phyloP scores from a whole-genome alignment of 2,888 invertebrate genomes.

The Drosophila greeni region DNA sequence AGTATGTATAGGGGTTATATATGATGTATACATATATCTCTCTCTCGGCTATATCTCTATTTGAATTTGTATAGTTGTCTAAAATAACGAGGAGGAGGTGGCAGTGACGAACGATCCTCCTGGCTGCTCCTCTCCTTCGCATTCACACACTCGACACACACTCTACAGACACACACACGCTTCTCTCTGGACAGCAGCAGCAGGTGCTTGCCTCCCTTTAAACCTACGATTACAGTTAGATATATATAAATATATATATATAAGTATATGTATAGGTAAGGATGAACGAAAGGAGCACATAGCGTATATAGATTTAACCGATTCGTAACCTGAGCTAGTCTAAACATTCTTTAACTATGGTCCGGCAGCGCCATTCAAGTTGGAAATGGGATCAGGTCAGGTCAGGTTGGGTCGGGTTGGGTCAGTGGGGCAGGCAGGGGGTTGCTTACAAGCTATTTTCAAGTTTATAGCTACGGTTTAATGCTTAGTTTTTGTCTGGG shows the following conservation, averaged over 20 bases:
- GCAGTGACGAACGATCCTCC: constrained; percentile 15
- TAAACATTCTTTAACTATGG: constrained; percentile 72
- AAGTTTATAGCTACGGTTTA: constrained; percentile 52
- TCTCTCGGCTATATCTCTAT: constrained; percentile 26
- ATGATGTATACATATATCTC: constrained; percentile 33
- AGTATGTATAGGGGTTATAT: constrained; percentile 26
- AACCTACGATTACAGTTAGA: constrained; percentile 14
- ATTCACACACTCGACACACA: constrained; percentile 7
- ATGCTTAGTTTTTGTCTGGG: constrained; percentile 17
- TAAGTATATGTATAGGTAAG: constrained; percentile 3
- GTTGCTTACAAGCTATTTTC: constrained; percentile 21
- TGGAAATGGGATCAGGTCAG: constrained; percentile 10
- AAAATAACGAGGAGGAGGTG: constrained; percentile 19
- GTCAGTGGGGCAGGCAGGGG: neutral
- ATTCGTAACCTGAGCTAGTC: constrained; percentile 74
- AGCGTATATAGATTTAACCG: constrained; percentile 44
- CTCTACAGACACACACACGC: constrained; percentile 9
- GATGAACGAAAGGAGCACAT: constrained; percentile 13
- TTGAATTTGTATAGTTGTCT: constrained; percentile 37
- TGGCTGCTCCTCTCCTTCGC: constrained; percentile 17
- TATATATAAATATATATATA: constrained; percentile 2
- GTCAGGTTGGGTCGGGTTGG: constrained; percentile 4
- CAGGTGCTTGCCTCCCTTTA: constrained; percentile 7
- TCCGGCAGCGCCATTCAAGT: constrained; percentile 57
- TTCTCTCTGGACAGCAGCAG: constrained; percentile 6